Evolutionary conservation across 2,113 vertebrate genomes (phyloP).

Genomic region (Spilogale gracilis): DNA sequence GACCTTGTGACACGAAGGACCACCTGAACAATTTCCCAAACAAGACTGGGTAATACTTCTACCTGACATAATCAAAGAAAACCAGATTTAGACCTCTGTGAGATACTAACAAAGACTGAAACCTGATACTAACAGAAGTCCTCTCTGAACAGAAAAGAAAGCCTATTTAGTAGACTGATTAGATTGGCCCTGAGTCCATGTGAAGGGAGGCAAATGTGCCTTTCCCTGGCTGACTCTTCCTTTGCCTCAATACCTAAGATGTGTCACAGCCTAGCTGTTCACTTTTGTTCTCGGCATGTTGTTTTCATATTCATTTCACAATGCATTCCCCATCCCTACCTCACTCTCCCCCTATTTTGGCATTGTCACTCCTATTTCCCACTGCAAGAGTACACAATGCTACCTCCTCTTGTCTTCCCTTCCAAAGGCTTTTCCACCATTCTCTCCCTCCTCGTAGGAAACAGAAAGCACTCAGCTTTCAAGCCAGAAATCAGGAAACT

Average conservation of each 20-base stretch:
- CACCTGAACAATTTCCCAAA: slow-evolving; percentile 46
- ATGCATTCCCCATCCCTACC: neutral
- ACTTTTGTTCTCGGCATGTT: neutral
- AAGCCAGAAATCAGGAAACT: neutral
- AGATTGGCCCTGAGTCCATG: neutral
- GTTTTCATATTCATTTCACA: neutral
- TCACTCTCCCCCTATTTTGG: neutral
- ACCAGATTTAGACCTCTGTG: neutral
- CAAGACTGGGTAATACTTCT: neutral
- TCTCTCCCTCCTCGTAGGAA: neutral
- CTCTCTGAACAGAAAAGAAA: slow-evolving; percentile 34
- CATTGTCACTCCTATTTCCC: neutral
- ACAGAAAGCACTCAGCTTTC: neutral
- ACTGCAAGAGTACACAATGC: neutral
- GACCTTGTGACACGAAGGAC: slow-evolving; percentile 51
- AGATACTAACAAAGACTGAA: neutral
- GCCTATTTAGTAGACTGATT: neutral
- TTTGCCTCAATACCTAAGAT: neutral
- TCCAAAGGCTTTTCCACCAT: neutral
- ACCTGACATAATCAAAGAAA: slow-evolving; percentile 43
- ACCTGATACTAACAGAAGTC: slow-evolving; percentile 4
- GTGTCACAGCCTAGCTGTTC: neutral
- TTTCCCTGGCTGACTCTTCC: neutral
- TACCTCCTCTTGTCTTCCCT: neutral
- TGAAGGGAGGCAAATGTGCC: neutral